Evolutionary conservation across 2,888 invertebrate genomes (phyloP), one percentile per base, ranked within the genome.

Genomic region (Caenorhabditis becei): DNA sequence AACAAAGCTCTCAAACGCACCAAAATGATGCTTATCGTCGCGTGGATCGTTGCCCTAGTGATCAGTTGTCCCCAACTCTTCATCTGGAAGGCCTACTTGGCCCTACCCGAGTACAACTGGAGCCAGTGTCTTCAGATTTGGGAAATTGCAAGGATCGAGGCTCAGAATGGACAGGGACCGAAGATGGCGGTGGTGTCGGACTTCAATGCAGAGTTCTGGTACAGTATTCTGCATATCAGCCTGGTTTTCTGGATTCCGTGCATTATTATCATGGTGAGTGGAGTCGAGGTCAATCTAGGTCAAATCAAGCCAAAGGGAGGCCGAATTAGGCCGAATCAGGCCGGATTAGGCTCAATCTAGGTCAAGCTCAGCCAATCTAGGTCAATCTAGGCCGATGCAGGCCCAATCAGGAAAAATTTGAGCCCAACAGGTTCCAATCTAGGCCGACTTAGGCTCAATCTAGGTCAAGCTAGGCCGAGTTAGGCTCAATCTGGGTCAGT

Each of bases 101-200:
- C 89, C 0, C 86, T 89, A 44, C 86, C 88, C 1, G 74, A 85
- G n/a, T 72, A 81, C n/a, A 86, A 88, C 54, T 90, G 90, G 90
- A 87, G 86, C 54, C 90, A 90, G 61, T 90, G 90, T 74, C 77
- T 89, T 41, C 75, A 89, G 85, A 88, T 89, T 49, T 90, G 89
- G 89, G 89, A 90, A 59, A 89, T 90, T 26, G 78, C 85, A 0
- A 79, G 89, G 16, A 70, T 84, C 16, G 80, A 87, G 54, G 81
- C 84, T 18, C 26, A 47, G 26, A 61, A 23, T 37, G 51, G 44
- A 3, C 18, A 24, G 0, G 44, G 37, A 14, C 16, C 51, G n/a
- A 10, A 32, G 10, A 32, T 10, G 4, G 32, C 10, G 10, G 24
- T 54, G 23, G 26, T 11, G 11, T 24, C 78, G 14, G 47, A 26